These are phyloP conservation scores for Noctilio leporinus DNA, from an alignment of 2,113 vertebrate genomes.

Conservation along the genomic window DNA sequence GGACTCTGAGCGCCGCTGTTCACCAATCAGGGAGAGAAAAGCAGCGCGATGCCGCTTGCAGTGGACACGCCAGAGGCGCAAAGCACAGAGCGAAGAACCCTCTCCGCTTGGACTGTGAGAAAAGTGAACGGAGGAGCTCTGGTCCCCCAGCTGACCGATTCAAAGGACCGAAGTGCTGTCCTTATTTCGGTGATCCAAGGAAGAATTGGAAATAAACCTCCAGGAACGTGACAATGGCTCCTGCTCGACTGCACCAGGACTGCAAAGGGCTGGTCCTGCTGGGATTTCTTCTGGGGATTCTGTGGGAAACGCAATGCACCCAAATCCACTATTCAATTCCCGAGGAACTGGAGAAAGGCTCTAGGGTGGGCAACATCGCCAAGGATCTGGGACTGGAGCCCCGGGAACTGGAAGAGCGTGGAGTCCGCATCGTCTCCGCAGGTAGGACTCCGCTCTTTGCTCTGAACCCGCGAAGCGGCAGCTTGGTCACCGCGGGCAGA, in stretches of 20 bases:
- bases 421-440: conserved; percentile 82
- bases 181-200: background rate
- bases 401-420: conserved; percentile 74
- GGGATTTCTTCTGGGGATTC: conserved; percentile 32
- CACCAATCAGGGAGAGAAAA: conserved; percentile 67
- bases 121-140: background rate
- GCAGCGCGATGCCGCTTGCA: background rate
- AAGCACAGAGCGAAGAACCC: background rate
- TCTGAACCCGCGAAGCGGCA: conserved; percentile 73
- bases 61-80: background rate
- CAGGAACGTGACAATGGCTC: conserved; percentile 37
- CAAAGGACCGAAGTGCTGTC: background rate
- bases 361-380: conserved; percentile 79
- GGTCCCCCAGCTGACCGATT: background rate
- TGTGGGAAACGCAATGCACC: conserved; percentile 30
- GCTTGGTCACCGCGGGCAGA: conserved; percentile 61
- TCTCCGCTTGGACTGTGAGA: background rate
- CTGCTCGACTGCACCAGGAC: background rate
- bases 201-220: background rate
- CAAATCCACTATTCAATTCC: conserved; percentile 80
- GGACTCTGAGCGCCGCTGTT: conserved; percentile 86
- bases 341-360: conserved; percentile 81
- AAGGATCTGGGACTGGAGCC: conserved; percentile 82
- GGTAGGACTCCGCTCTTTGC: conserved; percentile 84
- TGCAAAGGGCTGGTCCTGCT: conserved; percentile 32